phyloP scores from a whole-genome alignment of 2,888 invertebrate genomes.

The Cremastinae sp. region DNA sequence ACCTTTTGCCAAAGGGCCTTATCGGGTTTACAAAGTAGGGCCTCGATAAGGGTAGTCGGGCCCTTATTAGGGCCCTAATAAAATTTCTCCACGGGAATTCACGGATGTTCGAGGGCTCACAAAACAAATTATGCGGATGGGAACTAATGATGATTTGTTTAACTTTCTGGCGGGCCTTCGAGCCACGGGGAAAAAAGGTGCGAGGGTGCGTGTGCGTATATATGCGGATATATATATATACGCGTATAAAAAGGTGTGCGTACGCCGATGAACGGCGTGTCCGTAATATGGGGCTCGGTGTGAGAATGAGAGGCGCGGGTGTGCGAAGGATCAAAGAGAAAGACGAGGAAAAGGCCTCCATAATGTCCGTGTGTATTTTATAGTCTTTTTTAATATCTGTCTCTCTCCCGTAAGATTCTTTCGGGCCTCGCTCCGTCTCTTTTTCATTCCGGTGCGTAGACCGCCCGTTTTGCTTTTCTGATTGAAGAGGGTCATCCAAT shows the following conservation, averaged over 20 bases:
- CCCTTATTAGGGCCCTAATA: too few species aligned
- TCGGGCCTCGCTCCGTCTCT: neutral
- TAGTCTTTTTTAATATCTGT: conserved; percentile 36
- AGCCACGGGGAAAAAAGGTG: conserved; percentile 40
- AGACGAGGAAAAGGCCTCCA: conserved; percentile 41
- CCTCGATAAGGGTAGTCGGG: too few species aligned
- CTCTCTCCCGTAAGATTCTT: neutral
- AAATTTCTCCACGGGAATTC: conserved; percentile 51
- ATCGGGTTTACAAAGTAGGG: too few species aligned
- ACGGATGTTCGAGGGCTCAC: conserved; percentile 63
- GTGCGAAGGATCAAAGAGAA: conserved; percentile 60
- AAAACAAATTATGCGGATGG: conserved; percentile 67
- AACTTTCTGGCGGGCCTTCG: conserved; percentile 64
- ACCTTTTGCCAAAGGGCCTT: too few species aligned
- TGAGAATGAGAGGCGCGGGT: conserved; percentile 46
- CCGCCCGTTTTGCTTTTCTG: conserved; percentile 54
- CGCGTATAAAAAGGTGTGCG: conserved; percentile 8
- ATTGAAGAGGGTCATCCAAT: conserved; percentile 65
- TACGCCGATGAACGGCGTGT: too few species aligned
- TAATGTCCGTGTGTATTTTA: conserved; percentile 53
- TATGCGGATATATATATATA: neutral
- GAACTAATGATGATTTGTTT: conserved; percentile 68
- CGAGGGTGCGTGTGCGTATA: neutral
- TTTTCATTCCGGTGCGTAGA: conserved; percentile 12
- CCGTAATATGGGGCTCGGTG: too few species aligned